phyloP scores from a whole-genome alignment of 2,113 vertebrate species.

The Tinamus guttatus region DNA sequence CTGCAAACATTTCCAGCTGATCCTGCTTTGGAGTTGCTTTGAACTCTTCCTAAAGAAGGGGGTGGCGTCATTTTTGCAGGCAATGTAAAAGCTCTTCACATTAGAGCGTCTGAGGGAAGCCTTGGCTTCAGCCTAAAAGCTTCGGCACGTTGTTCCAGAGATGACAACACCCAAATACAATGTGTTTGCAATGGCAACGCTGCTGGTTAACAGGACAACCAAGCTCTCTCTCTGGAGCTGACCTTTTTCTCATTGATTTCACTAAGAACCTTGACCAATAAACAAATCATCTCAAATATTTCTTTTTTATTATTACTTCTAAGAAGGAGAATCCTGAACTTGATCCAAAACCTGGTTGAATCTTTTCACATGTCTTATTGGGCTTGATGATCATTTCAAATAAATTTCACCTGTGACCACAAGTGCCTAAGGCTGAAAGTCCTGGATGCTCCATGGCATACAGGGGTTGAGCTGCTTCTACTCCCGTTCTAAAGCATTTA shows the following conservation, averaged over 20 bases:
- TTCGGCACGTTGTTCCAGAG: constrained; percentile 22
- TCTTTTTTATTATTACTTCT: neutral
- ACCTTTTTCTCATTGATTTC: neutral
- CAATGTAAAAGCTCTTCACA: neutral
- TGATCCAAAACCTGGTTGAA: neutral
- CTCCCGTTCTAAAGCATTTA: neutral
- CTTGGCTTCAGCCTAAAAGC: neutral
- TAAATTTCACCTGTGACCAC: neutral
- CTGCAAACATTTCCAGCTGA: constrained; percentile 13
- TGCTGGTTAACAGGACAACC: neutral
- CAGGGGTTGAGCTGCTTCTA: neutral
- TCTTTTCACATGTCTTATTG: neutral
- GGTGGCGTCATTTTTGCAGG: neutral
- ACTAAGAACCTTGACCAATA: neutral
- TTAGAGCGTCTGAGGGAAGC: constrained; percentile 16
- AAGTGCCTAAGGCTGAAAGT: neutral
- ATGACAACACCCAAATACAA: constrained; percentile 60
- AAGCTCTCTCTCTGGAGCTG: neutral
- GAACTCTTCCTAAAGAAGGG: neutral
- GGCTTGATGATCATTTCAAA: neutral
- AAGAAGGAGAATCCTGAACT: neutral
- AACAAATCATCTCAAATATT: neutral
- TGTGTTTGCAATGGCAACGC: constrained; percentile 59
- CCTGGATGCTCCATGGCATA: neutral
- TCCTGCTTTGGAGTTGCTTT: neutral